A percentile compares a stretch with the other conserved stretches of the same genome.
Evolutionary conservation across 2,888 invertebrate species (phyloP).

Genomic region (Pocota personata): DNA sequence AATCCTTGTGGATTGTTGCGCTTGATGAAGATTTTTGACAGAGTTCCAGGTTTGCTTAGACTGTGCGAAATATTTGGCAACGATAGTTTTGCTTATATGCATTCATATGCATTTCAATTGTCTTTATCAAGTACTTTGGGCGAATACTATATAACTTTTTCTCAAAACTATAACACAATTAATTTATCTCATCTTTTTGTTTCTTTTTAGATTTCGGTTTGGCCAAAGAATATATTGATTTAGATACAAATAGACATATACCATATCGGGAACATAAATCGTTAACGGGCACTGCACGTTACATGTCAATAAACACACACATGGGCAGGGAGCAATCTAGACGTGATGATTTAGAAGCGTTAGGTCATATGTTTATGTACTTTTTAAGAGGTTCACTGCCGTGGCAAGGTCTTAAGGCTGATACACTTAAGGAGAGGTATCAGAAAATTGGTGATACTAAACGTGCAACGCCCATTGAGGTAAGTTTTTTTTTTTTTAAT

Average conservation of each 20-base stretch:
- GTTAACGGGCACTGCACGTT: conserved; percentile 99
- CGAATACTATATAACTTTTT: neutral
- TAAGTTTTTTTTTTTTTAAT: conserved; percentile 78
- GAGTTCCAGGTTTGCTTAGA: too few species aligned
- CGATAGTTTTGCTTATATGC: too few species aligned
- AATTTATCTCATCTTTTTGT: conserved; percentile 75
- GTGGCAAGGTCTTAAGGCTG: conserved; percentile 99
- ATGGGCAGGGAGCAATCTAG: conserved; percentile 99
- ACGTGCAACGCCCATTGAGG: conserved; percentile 98
- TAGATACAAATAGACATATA: conserved; percentile 99
- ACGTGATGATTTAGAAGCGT: conserved; percentile 99
- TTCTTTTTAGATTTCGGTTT: conserved; percentile 95
- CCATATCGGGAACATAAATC: conserved; percentile 99
- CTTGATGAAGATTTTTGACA: too few species aligned
- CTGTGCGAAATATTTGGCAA: too few species aligned
- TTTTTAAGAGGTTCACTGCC: conserved; percentile 99
- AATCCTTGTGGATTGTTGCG: too few species aligned
- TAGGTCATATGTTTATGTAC: conserved; percentile 99
- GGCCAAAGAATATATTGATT: conserved; percentile 99
- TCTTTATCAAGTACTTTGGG: neutral
- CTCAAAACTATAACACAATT: neutral
- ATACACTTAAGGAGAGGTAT: conserved; percentile 99
- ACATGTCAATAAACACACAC: conserved; percentile 99
- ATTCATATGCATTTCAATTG: too few species aligned
- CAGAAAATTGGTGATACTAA: conserved; percentile 99